Conservation (phyloP, 2,797 vertebrate genomes). For the Pitangus sulphuratus region DNA sequence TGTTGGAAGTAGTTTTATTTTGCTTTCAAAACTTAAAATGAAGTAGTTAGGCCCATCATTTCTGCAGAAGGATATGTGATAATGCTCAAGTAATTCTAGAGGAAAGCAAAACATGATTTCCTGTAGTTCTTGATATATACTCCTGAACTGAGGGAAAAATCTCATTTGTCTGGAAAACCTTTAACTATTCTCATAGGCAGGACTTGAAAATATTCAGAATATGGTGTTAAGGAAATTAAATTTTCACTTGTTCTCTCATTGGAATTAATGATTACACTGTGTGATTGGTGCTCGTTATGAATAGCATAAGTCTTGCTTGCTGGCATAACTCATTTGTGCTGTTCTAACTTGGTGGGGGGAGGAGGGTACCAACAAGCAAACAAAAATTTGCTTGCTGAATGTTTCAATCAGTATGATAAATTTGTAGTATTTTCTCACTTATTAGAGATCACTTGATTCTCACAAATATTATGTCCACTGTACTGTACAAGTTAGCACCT, state of each 20-base stretch:
- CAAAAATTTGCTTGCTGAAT: neutral
- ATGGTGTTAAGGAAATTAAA: neutral
- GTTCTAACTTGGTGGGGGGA: neutral
- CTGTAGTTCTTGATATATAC: neutral
- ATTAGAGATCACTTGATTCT: neutral
- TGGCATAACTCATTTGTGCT: neutral
- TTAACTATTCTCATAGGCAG: neutral
- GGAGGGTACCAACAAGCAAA: neutral
- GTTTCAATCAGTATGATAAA: neutral
- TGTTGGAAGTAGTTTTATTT: neutral
- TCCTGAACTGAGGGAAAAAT: neutral
- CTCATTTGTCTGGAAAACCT: neutral
- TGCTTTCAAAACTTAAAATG: neutral
- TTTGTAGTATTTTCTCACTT: neutral
- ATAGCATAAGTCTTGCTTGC: neutral
- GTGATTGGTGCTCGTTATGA: neutral
- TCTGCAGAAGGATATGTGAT: neutral
- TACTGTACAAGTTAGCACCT: neutral
- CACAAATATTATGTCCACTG: neutral
- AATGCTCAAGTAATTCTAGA: neutral
- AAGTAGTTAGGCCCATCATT: neutral
- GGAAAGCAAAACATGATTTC: neutral
- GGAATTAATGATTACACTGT: neutral
- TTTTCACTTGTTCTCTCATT: neutral
- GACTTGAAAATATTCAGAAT: neutral